Base-by-base conservation (phyloP, 1,140 invertebrate genomes). In the Drosophila neocordata region DNA sequence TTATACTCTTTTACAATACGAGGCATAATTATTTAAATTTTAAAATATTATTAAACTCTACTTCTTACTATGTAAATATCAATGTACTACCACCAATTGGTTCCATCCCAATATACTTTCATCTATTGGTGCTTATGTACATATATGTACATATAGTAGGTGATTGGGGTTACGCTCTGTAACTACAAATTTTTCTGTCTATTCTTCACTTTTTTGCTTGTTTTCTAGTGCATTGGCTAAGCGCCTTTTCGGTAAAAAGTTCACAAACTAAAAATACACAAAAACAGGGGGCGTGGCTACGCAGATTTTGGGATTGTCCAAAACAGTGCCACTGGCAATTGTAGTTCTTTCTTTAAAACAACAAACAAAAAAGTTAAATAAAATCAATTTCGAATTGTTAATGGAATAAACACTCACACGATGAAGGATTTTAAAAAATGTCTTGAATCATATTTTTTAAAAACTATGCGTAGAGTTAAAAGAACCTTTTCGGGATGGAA, bases 231-330 rank as follows among this genome's bases (percentile, higher is more conserved):
- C 41, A 48, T 18, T 20, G 15, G 15, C 41, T 48, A 48, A 48
- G 41, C 41, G 41, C 41, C 41, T 48, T 48, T 48, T 20, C 41
- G 41, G 41, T 44, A 20, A 48, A 48, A 44, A 44, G 41, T 44
- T 44, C 41, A 0, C 15, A 13, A 48, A 48, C 41, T 48, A 18
- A 11, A 48, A 48, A 48, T 48, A 8, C 41, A 48, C n/a, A n/a
- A n/a, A 48, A 48, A 20, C 12, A 5, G 15, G 7, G 13, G 41
- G 15, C 13, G 41, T 15, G 41, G 41, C 15, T 18, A 20, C 7
- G 41, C 41, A 20, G 41, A 48, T 48, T 48, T 48, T 11, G 9
- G 8, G 15, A 48, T 48, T 48, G 41, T 20, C 15, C 7, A 20
- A 20, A 20, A 48, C 15, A 11, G 8, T 44, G 41, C 41, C 41